These are phyloP conservation scores for Astreopora myriophthalma DNA, from an alignment of 64 coral and sea anemone genomes.

Conservation along the genomic window DNA sequence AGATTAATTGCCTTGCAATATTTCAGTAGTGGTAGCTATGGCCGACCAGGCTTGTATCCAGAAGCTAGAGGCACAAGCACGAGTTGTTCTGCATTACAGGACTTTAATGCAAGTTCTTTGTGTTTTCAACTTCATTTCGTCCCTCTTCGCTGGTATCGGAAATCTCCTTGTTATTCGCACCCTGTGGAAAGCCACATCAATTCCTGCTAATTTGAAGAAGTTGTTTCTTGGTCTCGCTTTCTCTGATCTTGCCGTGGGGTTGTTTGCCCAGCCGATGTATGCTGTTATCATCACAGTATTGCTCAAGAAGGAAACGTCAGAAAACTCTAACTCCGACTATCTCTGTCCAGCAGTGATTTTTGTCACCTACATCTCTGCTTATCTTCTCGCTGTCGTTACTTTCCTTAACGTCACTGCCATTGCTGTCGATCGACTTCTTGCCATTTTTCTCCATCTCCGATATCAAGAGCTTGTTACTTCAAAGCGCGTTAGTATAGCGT, in stretches of 20 bases:
- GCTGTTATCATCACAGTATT: background rate
- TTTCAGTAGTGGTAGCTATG: no score
- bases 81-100: background rate
- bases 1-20: no score
- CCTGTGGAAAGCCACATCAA: background rate
- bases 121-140: background rate
- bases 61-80: background rate
- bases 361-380: background rate
- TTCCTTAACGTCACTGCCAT: slow-evolving; percentile 7
- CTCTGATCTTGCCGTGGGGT: slow-evolving; percentile 37
- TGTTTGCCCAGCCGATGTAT: slow-evolving; percentile 19
- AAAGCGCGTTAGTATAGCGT: background rate
- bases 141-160: background rate
- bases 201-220: background rate
- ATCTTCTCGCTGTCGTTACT: background rate
- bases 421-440: slow-evolving; percentile 33
- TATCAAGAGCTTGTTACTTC: background rate
- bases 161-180: background rate
- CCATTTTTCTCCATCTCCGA: slow-evolving; percentile 23
- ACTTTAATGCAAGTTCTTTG: background rate
- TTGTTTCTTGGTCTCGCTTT: slow-evolving; percentile 17
- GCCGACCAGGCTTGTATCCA: background rate
- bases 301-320: background rate
- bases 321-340: background rate
- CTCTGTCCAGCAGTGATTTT: background rate